Evolutionary conservation across 2,888 invertebrate genomes (phyloP), one percentile per base, ranked within the genome.

Genomic region (Scaptomyza polygonia): DNA sequence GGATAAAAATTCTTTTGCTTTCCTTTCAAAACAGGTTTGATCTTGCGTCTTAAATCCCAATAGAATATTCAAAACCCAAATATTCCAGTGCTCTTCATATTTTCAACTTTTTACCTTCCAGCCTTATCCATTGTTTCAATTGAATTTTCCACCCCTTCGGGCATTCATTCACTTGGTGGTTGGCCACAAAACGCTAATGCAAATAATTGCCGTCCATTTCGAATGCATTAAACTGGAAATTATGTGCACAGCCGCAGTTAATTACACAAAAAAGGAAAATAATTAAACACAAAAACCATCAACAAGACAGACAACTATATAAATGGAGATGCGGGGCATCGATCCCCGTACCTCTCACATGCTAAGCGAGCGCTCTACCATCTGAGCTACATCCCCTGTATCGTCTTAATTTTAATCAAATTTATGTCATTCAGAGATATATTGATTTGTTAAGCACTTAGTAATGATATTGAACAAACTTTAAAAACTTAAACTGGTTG

Each of bases 331-430:
- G 91, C 91, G 89, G 91, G 91, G 91, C 89, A 91, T 91, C 90
- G 91, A 91, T 91, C 91, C 91, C 91, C 90, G 91, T 91, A 91
- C 91, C 91, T 91, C 91, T 91, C 91, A 90, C 91, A 91, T 91
- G 91, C 91, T 90, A 91, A 91, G 91, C 91, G 91, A 91, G 91
- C 91, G 91, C 91, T 91, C 91, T 91, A 91, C 91, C 91, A 91
- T 91, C 91, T 91, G 91, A 91, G 91, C 91, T 91, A 91, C 91
- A 91, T 91, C 91, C 91, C 91, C 91, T 32, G 11, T 16, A 51
- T 21, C 36, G 30, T 14, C 7, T 4, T 3, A 11, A 62, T 52
- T 74, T 5, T 52, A 58, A 7, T 32, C 32, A 61, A 53, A 2
- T 29, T 9, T 52, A n/a, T 40, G 25, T n/a, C 39, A 7, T 40